Percentiles rank a stretch among this genome's conserved stretches.
These are phyloP conservation scores for Chalcis sispes DNA, from an alignment of 2,888 invertebrate species.

Conservation along the genomic window DNA sequence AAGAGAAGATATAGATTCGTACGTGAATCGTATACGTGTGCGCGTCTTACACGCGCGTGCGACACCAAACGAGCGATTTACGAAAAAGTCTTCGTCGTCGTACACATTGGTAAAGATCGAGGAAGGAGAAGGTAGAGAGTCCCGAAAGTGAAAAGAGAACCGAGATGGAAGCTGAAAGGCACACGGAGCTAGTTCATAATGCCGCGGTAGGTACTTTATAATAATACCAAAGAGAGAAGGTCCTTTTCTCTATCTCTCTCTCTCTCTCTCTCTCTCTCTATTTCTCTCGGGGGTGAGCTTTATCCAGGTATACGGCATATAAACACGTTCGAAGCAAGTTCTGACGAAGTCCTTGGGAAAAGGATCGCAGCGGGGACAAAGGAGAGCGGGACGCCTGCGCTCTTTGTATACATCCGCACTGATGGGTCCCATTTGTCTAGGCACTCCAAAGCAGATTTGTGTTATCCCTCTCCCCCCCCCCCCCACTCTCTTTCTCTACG, in stretches of 20 bases:
- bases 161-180: constrained; percentile 22
- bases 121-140: too few species aligned
- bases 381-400: neutral
- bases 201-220: constrained; percentile 46
- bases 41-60: neutral
- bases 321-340: neutral
- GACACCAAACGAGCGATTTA: constrained; percentile 18
- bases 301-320: constrained; percentile 41
- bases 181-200: constrained; percentile 35
- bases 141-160: too few species aligned
- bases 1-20: too few species aligned
- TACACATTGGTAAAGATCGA: too few species aligned
- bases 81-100: too few species aligned
- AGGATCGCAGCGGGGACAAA: constrained; percentile 24
- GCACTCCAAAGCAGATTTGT: constrained; percentile 6
- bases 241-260: too few species aligned
- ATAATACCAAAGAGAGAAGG: constrained; percentile 26
- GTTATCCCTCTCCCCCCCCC: neutral
- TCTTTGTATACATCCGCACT: constrained; percentile 1
- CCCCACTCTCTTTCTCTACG: too few species aligned
- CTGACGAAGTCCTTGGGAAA: constrained; percentile 26
- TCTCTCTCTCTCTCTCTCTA: too few species aligned
- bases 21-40: too few species aligned
- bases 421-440: constrained; percentile 45
- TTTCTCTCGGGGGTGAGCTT: constrained; percentile 25